Evolutionary conservation across 2,113 vertebrate species (phyloP), one percentile per base, ranked within the genome.

Genomic region (Ageneiosus marmoratus): DNA sequence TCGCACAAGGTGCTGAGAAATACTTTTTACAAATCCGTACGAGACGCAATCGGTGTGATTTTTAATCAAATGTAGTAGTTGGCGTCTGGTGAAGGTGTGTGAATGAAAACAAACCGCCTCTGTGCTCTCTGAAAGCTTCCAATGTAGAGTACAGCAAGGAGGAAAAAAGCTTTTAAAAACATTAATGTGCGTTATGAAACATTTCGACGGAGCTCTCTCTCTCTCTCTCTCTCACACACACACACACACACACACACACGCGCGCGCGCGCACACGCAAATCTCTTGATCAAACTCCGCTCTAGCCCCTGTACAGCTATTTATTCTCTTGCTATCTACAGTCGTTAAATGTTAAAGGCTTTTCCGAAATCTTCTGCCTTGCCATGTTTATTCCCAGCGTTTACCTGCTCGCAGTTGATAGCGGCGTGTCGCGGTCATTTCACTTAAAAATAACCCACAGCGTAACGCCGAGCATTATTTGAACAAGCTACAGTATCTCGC

Each of bases 361-460:
- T 79, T 81, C 77, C 55, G 67, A 80, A 79, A 63, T 46, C 48
- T 55, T 87, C 87, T 85, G 89, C 85, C 88, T 87, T 87, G 85
- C 89, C 90, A 87, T 88, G 81, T 79, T 89, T 89, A 87, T 41
- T 51, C 87, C 11, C 46, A 32, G 77, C 48, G 89, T 84, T 85
- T 86, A 79, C 82, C 85, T 82, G 62, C 7, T 84, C 70, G 85
- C 89, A 87, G 81, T 84, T 89, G 88, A 85, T 46, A 63, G 37
- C 72, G 15, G 27, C 44, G 84, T 16, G 55, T 77, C 60, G 70
- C 41, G 2, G 55, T 83, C 75, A 41, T 84, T 77, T 86, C 16
- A 86, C 55, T 62, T 78, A 60, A 82, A 77, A 82, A 82, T 41
- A 80, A 51, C 44, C 37, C 77, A 41, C 72, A 22, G 29, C 29